Percentiles rank a stretch among this genome's conserved stretches.
Conservation (phyloP, 2,888 invertebrate species). For the Calameuta idolon region DNA sequence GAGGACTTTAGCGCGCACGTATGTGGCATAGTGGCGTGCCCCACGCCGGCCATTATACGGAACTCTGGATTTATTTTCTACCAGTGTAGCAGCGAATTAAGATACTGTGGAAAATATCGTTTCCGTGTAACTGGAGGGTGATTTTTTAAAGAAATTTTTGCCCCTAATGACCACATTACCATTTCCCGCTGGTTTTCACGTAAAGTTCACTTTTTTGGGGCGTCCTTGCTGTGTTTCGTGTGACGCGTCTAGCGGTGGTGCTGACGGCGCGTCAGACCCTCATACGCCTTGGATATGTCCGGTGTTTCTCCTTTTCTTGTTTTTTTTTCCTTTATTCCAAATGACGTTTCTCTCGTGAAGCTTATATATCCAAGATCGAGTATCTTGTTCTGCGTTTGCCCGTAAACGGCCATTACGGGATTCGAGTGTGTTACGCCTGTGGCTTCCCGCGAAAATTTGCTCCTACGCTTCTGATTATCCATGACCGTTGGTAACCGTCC, state of each 20-base stretch:
- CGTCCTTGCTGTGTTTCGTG: constrained; percentile 32
- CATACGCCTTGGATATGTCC: neutral
- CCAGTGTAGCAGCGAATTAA: constrained; percentile 34
- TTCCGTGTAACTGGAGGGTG: constrained; percentile 26
- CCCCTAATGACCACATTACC: neutral
- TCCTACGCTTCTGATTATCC: neutral
- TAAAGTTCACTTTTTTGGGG: constrained; percentile 31
- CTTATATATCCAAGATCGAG: neutral
- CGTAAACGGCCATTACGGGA: neutral
- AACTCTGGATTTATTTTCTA: constrained; percentile 37
- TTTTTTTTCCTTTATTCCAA: constrained; percentile 1
- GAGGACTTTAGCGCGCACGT: constrained; percentile 48
- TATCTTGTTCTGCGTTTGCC: neutral
- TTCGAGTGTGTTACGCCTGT: neutral
- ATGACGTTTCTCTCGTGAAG: neutral
- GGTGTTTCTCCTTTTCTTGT: neutral
- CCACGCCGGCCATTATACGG: constrained; percentile 62
- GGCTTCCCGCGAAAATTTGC: neutral
- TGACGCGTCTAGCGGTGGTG: constrained; percentile 31
- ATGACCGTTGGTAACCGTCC: neutral
- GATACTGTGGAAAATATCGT: neutral
- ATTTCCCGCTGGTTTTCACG: constrained; percentile 5
- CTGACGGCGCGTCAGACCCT: constrained; percentile 16
- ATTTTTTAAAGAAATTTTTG: constrained; percentile 41
- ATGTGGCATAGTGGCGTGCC: constrained; percentile 57